Percentiles rank a stretch among this genome's conserved stretches.
Evolutionary conservation across 2,797 vertebrate genomes (phyloP).

Genomic region (Miichthys miiuy): DNA sequence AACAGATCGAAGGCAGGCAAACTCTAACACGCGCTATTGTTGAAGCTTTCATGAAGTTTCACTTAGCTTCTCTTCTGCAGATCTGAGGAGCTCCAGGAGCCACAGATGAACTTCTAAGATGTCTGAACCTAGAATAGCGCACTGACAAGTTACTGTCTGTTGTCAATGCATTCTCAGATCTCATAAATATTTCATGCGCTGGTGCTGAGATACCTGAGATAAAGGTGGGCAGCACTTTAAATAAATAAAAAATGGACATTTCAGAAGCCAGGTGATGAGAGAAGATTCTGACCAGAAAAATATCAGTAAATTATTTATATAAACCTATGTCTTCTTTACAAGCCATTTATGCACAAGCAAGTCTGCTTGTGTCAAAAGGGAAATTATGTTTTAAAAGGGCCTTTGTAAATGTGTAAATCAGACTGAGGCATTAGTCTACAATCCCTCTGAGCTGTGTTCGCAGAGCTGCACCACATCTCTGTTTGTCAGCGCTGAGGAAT

Average conservation of each 20-base stretch:
- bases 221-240: constrained; percentile 39
- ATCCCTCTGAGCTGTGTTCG: constrained; percentile 69
- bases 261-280: constrained; percentile 16
- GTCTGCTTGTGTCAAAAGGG: constrained; percentile 45
- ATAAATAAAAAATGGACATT: constrained; percentile 33
- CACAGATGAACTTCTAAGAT: constrained; percentile 54
- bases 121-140: constrained; percentile 58
- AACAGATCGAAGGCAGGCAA: constrained; percentile 48
- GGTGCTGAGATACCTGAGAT: constrained; percentile 28
- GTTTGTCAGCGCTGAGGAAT: constrained; percentile 77
- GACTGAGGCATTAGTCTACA: constrained; percentile 67
- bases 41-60: constrained; percentile 74
- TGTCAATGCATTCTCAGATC: constrained; percentile 59
- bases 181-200: constrained; percentile 60
- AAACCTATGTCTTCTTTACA: constrained; percentile 31
- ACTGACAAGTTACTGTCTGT: constrained; percentile 57
- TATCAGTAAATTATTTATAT: background rate
- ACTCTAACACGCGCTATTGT: constrained; percentile 49
- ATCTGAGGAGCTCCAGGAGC: constrained; percentile 58
- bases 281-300: constrained; percentile 9
- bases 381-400: constrained; percentile 44
- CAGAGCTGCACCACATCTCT: constrained; percentile 62
- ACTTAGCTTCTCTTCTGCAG: constrained; percentile 47
- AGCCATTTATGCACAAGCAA: constrained; percentile 15
- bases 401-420: constrained; percentile 76